These are phyloP conservation scores for Hypsopygia costalis DNA, from an alignment of 2,888 invertebrate genomes.

Conservation along the genomic window DNA sequence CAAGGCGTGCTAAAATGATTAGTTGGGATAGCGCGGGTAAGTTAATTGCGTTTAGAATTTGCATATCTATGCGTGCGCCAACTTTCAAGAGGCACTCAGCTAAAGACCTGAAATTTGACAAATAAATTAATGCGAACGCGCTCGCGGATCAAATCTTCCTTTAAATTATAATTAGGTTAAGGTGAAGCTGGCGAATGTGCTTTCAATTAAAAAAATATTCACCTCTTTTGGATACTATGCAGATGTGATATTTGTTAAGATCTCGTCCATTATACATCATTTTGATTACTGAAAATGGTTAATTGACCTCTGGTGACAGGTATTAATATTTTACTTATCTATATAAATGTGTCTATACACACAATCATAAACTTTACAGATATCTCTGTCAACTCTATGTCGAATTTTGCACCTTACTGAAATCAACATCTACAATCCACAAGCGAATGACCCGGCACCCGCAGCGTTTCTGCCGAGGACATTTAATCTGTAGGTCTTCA, in stretches of 20 bases:
- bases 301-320: too few relatives aligned
- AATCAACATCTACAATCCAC: constrained; percentile 1
- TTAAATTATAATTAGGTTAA: constrained; percentile 67
- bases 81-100: constrained; percentile 26
- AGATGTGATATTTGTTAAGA: too few relatives aligned
- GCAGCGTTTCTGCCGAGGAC: constrained; percentile 32
- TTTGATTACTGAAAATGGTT: too few relatives aligned
- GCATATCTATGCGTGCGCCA: constrained; percentile 23
- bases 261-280: too few relatives aligned
- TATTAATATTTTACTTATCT: too few relatives aligned
- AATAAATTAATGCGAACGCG: constrained; percentile 46
- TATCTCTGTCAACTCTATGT: too few relatives aligned
- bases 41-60: constrained; percentile 20
- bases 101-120: constrained; percentile 23
- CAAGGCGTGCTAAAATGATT: constrained; percentile 7
- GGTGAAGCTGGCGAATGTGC: too few relatives aligned
- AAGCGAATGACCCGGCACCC: neutral
- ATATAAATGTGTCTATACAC: too few relatives aligned
- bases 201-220: too few relatives aligned
- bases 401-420: neutral
- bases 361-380: too few relatives aligned
- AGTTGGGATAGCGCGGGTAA: constrained; percentile 11
- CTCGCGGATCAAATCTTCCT: constrained; percentile 52
- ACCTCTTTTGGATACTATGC: too few relatives aligned
- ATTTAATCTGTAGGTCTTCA: constrained; percentile 36